Evolutionary conservation across 2,888 invertebrate genomes (phyloP), one percentile per base, ranked within the genome.

Genomic region (Prenolepis imparis): DNA sequence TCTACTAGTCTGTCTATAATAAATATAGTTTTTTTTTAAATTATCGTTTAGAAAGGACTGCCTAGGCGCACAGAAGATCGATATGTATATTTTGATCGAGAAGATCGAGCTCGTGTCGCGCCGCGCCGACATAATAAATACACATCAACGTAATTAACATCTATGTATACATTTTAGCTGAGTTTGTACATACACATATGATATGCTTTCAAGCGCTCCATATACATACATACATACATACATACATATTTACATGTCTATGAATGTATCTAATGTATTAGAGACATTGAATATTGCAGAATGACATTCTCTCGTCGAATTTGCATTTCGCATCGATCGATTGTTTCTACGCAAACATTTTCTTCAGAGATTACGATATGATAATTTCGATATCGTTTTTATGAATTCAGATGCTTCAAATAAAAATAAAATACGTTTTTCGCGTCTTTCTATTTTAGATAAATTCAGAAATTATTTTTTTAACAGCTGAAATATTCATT

Each of bases 151-250:
- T 44, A 78, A 67, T 80, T 66, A 80, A 67, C 72, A 84, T 84
- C 57, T 84, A 75, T 55, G 52, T 77, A 55, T 84, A 83, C 75
- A 77, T 55, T 57, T 72, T 68, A 67, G 70, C 84, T 67, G 73
- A 61, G 55, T 83, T 59, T 85, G 63, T 81, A 84, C 55, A 84
- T 81, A 84, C 55, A 84, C 44, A 81, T 74, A 55, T 75, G 57
- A 81, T 74, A 55, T 81, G 63, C 84, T 74, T 66, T 63, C 84
- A 84, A 67, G 44, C 68, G 59, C 12, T 15, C 24, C 70, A 36
- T 36, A 39, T 75, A 75, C 68, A 82, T 80, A 78, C 74, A 67
- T 72, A 83, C 64, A 39, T 75, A 75, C 68, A 82, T 80, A 78
- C 74, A 67, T 72, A 83, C 64, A 77, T 77, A 84, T 84, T 70